Conservation (phyloP, 2,797 vertebrate species). For the Myotis findleyi region DNA sequence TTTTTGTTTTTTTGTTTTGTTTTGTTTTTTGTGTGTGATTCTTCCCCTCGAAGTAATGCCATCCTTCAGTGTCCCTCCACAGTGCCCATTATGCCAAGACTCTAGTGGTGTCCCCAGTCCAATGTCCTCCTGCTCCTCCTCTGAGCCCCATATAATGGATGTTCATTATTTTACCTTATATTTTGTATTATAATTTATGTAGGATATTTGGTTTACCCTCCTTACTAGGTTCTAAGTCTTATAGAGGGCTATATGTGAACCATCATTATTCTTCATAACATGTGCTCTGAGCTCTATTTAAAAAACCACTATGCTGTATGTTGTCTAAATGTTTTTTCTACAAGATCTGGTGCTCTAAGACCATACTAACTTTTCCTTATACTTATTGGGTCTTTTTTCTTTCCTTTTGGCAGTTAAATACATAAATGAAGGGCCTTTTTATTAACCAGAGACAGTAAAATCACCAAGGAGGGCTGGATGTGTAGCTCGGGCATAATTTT, state of each 20-base stretch:
- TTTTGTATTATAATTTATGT: neutral
- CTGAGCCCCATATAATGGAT: neutral
- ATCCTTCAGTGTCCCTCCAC: neutral
- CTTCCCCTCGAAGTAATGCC: neutral
- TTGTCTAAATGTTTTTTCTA: neutral
- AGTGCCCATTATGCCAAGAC: neutral
- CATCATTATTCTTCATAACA: neutral
- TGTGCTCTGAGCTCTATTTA: neutral
- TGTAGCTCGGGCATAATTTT: slow-evolving; percentile 67
- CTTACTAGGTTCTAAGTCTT: neutral
- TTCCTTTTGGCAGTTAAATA: slow-evolving; percentile 8
- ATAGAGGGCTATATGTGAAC: neutral
- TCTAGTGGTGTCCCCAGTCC: neutral
- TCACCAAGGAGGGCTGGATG: slow-evolving; percentile 19
- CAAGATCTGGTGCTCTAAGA: neutral
- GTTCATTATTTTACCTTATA: neutral
- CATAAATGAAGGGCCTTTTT: slow-evolving; percentile 32
- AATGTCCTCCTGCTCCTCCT: neutral
- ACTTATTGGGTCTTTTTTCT: neutral
- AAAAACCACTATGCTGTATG: neutral
- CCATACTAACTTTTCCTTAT: neutral
- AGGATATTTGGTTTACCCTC: neutral
- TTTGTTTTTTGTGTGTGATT: too few species aligned
- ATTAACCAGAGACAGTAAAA: slow-evolving; percentile 47
- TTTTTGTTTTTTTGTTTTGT: too few species aligned